phyloP scores from a whole-genome alignment of 1,140 invertebrate genomes.

The Drosophila bipectinata region DNA sequence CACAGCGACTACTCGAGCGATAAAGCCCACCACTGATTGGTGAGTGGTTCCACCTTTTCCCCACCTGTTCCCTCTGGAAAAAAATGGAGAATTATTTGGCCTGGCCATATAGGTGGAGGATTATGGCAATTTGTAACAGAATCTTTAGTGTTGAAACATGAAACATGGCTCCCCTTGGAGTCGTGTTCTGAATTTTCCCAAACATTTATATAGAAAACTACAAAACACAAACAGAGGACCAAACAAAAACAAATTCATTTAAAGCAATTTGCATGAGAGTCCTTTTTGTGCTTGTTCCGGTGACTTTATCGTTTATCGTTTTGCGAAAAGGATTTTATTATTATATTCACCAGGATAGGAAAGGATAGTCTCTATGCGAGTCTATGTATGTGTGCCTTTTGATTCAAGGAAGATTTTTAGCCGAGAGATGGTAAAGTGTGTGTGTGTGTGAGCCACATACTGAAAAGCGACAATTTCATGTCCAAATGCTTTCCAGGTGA shows the following conservation, averaged over 20 bases:
- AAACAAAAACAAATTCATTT: constrained; percentile 76
- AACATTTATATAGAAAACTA: not conserved
- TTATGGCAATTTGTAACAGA: constrained; percentile 69
- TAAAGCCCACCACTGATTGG: constrained; percentile 64
- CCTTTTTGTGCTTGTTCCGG: constrained; percentile 57
- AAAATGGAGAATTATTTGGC: constrained; percentile 52
- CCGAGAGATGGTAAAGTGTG: constrained; percentile 16
- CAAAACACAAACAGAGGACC: constrained; percentile 6
- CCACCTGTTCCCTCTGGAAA: too few relatives aligned
- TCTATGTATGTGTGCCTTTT: constrained; percentile 33
- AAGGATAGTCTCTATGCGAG: constrained; percentile 25
- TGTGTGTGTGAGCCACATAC: constrained; percentile 57
- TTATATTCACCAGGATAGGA: constrained; percentile 58
- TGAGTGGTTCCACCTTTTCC: constrained; percentile 2
- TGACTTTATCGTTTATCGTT: constrained; percentile 72
- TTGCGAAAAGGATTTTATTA: constrained; percentile 73
- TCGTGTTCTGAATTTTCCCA: constrained; percentile 19
- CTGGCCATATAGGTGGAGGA: constrained; percentile 24
- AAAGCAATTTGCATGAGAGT: constrained; percentile 80
- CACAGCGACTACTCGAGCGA: constrained; percentile 25
- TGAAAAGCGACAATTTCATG: constrained; percentile 83
- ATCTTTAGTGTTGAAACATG: constrained; percentile 61
- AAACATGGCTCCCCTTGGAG: constrained; percentile 52
- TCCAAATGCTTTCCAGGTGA: constrained; percentile 84
- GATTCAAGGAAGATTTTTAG: constrained; percentile 74